Base-by-base conservation (phyloP, 2,888 invertebrate genomes). In the Lymantria monacha region DNA sequence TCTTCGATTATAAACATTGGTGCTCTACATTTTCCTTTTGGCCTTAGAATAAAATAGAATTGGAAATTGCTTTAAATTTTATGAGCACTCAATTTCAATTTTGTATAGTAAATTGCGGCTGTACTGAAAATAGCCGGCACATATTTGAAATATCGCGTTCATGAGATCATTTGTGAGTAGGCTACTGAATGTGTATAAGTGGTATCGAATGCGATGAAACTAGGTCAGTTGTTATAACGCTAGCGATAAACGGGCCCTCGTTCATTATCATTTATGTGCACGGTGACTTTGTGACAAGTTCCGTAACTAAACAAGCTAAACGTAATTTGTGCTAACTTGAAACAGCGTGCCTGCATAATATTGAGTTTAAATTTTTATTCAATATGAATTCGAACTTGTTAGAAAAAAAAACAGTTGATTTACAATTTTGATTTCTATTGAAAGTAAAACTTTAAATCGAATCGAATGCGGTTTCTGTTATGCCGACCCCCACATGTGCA, bases 211-310 rank as follows among this genome's bases (percentile, higher is more conserved):
- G 70, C 76, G 73, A 74, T 69, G 76, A 77, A 90, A 87, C 81
- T 90, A 70, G 90, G 90, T 90, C 90, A 87, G 81, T 80, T 78
- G 73, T 80, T 69, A 84, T 87, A 88, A 89, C 89, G 89, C 79
- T 76, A 79, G 78, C 86, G 88, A 89, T 87, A 87, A 87, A 85
- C 76, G 79, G 76, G 81, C 83, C 82, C 83, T 85, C 77, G 80
- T 83, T 81, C 80, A 85, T 85, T 87, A 87, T 88, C 86, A 88
- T 81, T 83, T 81, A 79, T 76, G 77, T 81, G 72, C 55, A 64
- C 56, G 44, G 48, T 45, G 43, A 22, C 22, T 22, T 22, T 22
- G 22, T 22, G 22, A 43, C 57, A 55, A 51, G 58, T 61, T 51
- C 36, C 49, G 54, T 65, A 50, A 46, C 55, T 37, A 51, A 52